phyloP scores from a whole-genome alignment of 2,797 vertebrate genomes.

The Bothrops alternatus region DNA sequence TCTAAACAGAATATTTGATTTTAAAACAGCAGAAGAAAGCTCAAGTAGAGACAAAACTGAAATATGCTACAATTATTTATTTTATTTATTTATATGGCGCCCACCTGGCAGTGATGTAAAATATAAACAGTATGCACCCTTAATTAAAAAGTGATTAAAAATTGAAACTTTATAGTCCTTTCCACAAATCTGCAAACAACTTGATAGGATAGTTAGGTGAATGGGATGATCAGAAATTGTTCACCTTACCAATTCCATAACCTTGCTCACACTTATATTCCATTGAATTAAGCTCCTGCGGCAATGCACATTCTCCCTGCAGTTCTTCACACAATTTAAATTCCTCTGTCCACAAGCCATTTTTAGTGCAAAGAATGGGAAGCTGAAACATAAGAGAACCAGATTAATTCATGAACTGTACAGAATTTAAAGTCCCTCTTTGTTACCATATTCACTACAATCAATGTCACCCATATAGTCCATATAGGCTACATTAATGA shows the following conservation, averaged over 20 bases:
- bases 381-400: conserved; percentile 68
- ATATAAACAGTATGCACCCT: neutral
- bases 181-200: neutral
- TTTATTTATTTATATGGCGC: neutral
- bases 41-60: neutral
- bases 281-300: conserved; percentile 77
- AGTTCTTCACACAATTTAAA: conserved; percentile 85
- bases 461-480: neutral
- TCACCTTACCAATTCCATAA: conserved; percentile 81
- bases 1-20: neutral
- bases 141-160: neutral
- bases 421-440: neutral
- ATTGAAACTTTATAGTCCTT: neutral
- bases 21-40: neutral
- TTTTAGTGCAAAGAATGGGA: conserved; percentile 85
- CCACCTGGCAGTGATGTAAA: neutral
- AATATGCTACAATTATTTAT: neutral
- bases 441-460: neutral
- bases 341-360: conserved; percentile 85
- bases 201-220: neutral
- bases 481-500: neutral
- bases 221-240: neutral
- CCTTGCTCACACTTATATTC: conserved; percentile 90
- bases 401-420: neutral
- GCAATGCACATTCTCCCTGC: conserved; percentile 78